Base-by-base conservation (phyloP, 2,797 vertebrate species). In the Alauda arvensis region DNA sequence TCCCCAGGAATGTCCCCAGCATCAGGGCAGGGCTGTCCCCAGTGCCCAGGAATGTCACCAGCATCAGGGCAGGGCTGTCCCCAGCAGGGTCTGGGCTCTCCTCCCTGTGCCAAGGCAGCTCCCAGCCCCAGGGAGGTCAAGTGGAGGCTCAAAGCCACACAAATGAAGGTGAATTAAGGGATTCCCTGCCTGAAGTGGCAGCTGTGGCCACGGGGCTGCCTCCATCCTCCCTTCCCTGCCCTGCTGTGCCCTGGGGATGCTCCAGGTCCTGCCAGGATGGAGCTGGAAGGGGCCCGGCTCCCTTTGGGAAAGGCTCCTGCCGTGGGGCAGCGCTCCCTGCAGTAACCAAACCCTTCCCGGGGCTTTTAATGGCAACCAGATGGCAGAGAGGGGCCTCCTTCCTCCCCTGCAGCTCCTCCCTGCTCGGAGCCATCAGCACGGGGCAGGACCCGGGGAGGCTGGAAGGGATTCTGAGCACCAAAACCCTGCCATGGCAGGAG, bases 301-400 rank as follows among this genome's bases (percentile, higher is more conserved):
- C 68, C 74, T 85, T 59, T 45, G 75, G 87, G 75, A 77, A 65
- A 87, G 75, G 61, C 72, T 85, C 77, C 51, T 11, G 83, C 75
- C 0, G 0, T 2, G 61, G 71, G 28, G 5, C 46, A 28, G 77
- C 0, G 77, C 91, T 89, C 80, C 85, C 83, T 57, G 89, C 80
- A 42, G 77, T 18, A 45, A 89, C 84, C 57, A 68, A 4, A 16
- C 43, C 39, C 81, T 85, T 84, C 75, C 26, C 39, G 5, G 78
- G 57, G 83, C 68, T 49, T 55, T 77, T 94, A 5, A 94, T 88
- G 88, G 92, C 88, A 95, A 66, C 66, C 94, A 94, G 6, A 55
- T 89, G 94, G 78, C 31, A 18, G 72, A 45, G 18, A 84, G 89
- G 85, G 92, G 89, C 94, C 91, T 74, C 88, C 42, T 19, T 53